These are phyloP conservation scores for Monodelphis domestica DNA, from an alignment of 2,797 vertebrate species.

Conservation along the genomic window DNA sequence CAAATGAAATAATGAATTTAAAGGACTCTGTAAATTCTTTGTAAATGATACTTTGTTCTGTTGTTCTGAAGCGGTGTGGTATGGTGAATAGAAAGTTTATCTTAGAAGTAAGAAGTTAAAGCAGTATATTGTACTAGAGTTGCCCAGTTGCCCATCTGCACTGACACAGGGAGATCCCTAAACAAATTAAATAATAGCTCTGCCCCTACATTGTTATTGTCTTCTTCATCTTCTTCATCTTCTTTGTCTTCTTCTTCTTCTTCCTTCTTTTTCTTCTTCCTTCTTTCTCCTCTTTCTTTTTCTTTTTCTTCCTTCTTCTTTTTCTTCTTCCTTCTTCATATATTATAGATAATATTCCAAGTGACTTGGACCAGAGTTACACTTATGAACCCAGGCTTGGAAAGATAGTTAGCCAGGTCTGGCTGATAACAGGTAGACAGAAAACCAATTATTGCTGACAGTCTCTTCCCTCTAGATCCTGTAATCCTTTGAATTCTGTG, in stretches of 20 bases:
- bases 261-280: too few species aligned
- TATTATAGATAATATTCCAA: neutral
- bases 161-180: neutral
- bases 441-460: neutral
- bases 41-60: neutral
- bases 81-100: neutral
- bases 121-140: neutral
- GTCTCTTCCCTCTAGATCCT: neutral
- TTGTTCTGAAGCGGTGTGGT: neutral
- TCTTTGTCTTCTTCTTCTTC: too few species aligned
- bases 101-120: neutral
- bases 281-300: too few species aligned
- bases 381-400: neutral
- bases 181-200: neutral
- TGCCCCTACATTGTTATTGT: neutral
- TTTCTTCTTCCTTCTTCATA: neutral
- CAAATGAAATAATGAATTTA: neutral
- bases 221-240: neutral
- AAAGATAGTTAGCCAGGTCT: neutral
- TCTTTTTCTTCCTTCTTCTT: too few species aligned
- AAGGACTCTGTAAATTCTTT: neutral
- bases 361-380: neutral
- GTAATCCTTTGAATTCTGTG: neutral
- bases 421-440: neutral
- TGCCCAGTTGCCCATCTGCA: neutral